Evolutionary conservation across 1,140 invertebrate species (phyloP), one percentile per base, ranked within the genome.

Genomic region (Hyles euphorbiae): DNA sequence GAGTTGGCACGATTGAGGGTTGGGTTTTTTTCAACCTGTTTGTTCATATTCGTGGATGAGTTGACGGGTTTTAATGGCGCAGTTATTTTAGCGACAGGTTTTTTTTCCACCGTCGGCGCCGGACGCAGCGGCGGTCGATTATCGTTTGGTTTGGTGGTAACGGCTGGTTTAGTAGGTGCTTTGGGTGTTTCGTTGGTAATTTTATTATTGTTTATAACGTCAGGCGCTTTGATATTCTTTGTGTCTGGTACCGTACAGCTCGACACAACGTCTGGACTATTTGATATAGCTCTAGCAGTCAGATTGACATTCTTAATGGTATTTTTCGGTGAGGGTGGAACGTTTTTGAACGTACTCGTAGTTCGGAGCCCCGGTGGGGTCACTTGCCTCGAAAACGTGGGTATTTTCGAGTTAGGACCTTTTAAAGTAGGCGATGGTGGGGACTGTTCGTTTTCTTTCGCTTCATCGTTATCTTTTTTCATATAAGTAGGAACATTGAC

Each of bases 181-280:
- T 88, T 88, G 0, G 78, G 76, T n/a, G 75, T 60, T 60, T 87
- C 84, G 12, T 54, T 68, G 4, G 63, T 48, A 12, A 65, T 34
- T 68, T 88, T 88, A 65, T 88, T 89, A 52, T 89, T 89, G 62
- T 90, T 91, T 5, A 92, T 83, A 7, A 91, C 88, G 63, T 94
- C 93, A 0, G 93, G 93, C 0, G 92, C 91, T 68, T 93, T 93
- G 3, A 85, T 81, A 34, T 83, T 85, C 56, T 87, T 89, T 3
- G 78, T 66, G 64, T 90, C 78, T 36, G 78, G 66, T 54, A 76
- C 58, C 40, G 82, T 72, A 74, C 93, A 94, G 68, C 93, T 94
- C 0, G 93, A 94, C 5, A 94, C 93, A 11, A 95, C 68, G 72
- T 95, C 93, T 0, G 93, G 94, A 80, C 93, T 94, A 65, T 94